Conservation (phyloP, 2,888 invertebrate species). For the Synergus japonicus region DNA sequence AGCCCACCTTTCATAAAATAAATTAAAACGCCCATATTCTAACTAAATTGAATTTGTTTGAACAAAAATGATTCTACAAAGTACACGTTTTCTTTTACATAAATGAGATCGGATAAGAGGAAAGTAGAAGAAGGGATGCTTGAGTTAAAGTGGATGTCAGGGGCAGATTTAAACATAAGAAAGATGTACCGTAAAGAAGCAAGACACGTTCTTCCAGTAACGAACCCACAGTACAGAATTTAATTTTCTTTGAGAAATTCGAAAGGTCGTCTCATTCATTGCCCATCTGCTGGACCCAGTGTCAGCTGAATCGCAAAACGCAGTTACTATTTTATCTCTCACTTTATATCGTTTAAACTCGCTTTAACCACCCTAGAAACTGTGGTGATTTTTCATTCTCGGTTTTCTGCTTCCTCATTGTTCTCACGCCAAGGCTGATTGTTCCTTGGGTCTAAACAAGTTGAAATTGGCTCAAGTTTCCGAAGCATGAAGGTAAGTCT, state of each 20-base stretch:
- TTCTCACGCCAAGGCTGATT: neutral
- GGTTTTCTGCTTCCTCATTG: neutral
- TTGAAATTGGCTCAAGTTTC: conserved; percentile 4
- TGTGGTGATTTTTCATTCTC: neutral
- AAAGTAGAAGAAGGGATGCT: neutral
- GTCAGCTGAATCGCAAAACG: neutral
- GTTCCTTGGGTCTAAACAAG: conserved; percentile 5
- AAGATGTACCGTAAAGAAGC: conserved; percentile 46
- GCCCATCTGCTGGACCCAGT: neutral
- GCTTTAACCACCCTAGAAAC: neutral
- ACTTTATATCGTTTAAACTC: neutral
- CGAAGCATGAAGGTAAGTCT: neutral
- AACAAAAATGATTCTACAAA: no score
- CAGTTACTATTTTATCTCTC: neutral
- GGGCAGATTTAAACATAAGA: neutral
- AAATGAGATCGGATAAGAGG: neutral
- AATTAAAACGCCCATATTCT: no score
- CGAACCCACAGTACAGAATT: conserved; percentile 56
- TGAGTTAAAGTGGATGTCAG: neutral
- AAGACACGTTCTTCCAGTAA: conserved; percentile 57
- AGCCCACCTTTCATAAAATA: no score
- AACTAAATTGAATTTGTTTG: no score
- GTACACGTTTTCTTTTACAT: neutral
- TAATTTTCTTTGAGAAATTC: conserved; percentile 53
- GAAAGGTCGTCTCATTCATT: neutral